Base-by-base conservation (phyloP, 1,140 invertebrate species). In the Drosophila simulans region DNA sequence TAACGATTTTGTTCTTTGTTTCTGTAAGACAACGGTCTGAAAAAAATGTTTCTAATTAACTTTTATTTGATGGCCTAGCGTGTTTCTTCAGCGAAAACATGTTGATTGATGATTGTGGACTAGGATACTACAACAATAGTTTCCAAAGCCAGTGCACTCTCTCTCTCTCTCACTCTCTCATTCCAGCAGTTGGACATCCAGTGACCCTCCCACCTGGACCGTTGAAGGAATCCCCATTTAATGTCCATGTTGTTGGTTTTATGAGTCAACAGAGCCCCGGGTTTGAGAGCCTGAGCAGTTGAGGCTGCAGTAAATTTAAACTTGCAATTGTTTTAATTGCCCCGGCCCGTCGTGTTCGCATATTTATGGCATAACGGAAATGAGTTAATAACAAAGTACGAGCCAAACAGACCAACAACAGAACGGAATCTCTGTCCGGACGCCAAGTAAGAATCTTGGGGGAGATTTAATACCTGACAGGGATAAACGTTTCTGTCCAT, bases 301-400 rank as follows among this genome's bases (percentile, higher is more conserved):
- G 22, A 48, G 85, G 58, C 79, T 77, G 82, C 80, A 79, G 82
- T 88, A 86, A 86, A 88, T 86, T 86, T 86, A 72, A 86, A 83
- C 75, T 83, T 83, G 84, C 82, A 86, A 86, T 86, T 86, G 82
- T 86, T 86, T 86, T 86, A 86, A 86, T 86, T 86, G 82, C 68
- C 52, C 75, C 57, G 66, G 62, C 83, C 75, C 71, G 82, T 88
- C 82, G 83, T 88, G 82, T 68, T 88, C 82, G 65, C 79, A 86
- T 86, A 86, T 86, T 86, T 86, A 86, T 86, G 82, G 82, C 75
- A 88, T 86, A 86, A 86, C 82, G 82, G 82, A 86, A 86, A 86
- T 86, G 82, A 86, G 82, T 86, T 86, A 86, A 86, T 86, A 86
- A 86, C 82, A 86, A 86, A 86, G 83, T 86, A 86, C 79, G 77